A percentile compares a stretch with the other conserved stretches of the same genome.
phyloP scores from a whole-genome alignment of 1,140 invertebrate species.

The Melipona quadrifasciata region DNA sequence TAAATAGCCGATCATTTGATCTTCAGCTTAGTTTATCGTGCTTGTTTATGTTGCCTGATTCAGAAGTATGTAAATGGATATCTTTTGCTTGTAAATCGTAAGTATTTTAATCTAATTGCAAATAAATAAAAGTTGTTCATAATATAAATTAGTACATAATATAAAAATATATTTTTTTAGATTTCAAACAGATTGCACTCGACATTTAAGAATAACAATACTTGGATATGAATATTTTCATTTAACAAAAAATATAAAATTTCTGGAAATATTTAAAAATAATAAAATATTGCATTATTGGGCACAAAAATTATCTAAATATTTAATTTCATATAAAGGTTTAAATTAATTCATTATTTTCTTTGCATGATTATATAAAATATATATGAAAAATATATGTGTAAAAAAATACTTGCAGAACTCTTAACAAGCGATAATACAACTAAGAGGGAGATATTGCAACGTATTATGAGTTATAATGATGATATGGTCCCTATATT shows the following conservation, averaged over 20 bases:
- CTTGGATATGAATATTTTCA: conserved; percentile 72
- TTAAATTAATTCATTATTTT: not conserved
- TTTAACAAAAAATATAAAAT: conserved; percentile 56
- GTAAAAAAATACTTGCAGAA: conserved; percentile 60
- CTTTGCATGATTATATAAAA: not conserved
- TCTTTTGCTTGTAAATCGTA: conserved; percentile 56
- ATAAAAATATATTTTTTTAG: conserved; percentile 37
- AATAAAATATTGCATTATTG: conserved; percentile 69
- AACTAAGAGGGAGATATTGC: conserved; percentile 70
- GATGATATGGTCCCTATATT: conserved; percentile 68
- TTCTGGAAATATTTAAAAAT: conserved; percentile 52
- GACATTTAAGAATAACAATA: conserved; percentile 64
- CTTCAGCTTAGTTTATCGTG: conserved; percentile 69
- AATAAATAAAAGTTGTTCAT: not conserved
- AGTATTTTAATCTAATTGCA: conserved; percentile 34
- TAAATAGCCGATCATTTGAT: conserved; percentile 68
- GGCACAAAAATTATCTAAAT: conserved; percentile 66
- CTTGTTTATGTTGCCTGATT: conserved; percentile 66
- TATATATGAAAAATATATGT: not conserved
- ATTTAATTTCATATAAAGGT: conserved; percentile 72
- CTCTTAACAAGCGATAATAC: conserved; percentile 68
- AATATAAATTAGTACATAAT: not conserved
- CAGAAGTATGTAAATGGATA: conserved; percentile 64
- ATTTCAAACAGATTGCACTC: conserved; percentile 59
- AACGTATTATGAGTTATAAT: conserved; percentile 68